A percentile compares a stretch with the other conserved stretches of the same genome.
These are phyloP conservation scores for Malachius bipustulatus DNA, from an alignment of 2,888 invertebrate genomes.

Conservation along the genomic window DNA sequence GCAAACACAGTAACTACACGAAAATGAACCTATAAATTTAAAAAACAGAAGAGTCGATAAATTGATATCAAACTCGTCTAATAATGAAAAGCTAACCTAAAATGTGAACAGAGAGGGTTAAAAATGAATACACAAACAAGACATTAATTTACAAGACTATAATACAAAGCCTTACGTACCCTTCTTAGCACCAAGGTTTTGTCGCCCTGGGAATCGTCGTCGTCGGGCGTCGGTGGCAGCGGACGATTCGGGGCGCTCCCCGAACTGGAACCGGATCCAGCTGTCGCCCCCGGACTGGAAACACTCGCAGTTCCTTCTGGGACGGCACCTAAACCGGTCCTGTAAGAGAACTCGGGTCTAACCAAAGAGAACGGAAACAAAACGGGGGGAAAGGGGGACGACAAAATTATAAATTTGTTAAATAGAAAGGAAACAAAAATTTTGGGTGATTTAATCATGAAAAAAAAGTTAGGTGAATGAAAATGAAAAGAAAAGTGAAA, in stretches of 20 bases:
- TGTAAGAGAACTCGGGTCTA: conserved; percentile 76
- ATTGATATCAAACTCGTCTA: too few species aligned
- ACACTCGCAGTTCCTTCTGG: conserved; percentile 42
- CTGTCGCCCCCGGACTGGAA: conserved; percentile 37
- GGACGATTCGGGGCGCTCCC: conserved; percentile 83
- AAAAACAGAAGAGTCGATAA: too few species aligned
- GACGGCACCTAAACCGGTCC: conserved; percentile 56
- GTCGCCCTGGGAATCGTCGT: conserved; percentile 65
- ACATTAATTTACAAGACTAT: conserved; percentile 20
- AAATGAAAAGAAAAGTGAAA: conserved; percentile 14
- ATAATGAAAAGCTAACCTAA: too few species aligned
- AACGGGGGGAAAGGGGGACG: conserved; percentile 7
- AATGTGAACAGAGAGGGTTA: too few species aligned
- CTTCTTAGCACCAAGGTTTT: conserved; percentile 85
- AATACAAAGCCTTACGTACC: conserved; percentile 51
- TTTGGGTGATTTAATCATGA: conserved; percentile 14
- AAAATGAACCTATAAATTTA: too few species aligned
- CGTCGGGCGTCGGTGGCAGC: conserved; percentile 89
- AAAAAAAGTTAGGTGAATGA: conserved; percentile 11
- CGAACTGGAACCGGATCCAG: conserved; percentile 33
- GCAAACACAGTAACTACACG: too few species aligned
- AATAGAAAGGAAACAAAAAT: too few species aligned
- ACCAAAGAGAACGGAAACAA: conserved; percentile 35
- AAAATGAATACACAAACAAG: conserved; percentile 39
- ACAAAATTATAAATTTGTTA: conserved; percentile 10